Conservation (phyloP, 2,113 vertebrate genomes). For the Megaleporinus macrocephalus region DNA sequence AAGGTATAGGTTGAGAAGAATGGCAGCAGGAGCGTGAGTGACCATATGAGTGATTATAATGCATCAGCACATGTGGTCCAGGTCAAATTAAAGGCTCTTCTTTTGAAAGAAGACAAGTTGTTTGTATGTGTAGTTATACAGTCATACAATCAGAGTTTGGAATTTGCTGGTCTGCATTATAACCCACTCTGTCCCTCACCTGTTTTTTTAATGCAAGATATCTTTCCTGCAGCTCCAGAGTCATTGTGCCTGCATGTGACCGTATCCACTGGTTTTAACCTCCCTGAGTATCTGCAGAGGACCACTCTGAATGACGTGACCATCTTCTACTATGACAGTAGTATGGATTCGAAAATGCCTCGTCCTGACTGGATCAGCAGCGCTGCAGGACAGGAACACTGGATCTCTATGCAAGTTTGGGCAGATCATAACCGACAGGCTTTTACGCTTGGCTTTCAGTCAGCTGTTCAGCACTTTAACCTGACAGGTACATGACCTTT, state of each 20-base stretch:
- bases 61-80: too few relatives aligned
- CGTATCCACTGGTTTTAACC: not conserved
- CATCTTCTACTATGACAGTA: not conserved
- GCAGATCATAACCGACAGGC: not conserved
- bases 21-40: too few relatives aligned
- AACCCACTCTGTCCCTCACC: too few relatives aligned
- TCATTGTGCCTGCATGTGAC: not conserved
- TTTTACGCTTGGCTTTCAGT: not conserved
- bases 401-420: not conserved
- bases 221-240: not conserved
- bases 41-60: too few relatives aligned
- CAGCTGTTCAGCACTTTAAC: conserved; percentile 11
- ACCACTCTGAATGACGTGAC: not conserved
- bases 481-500: too few relatives aligned
- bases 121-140: too few relatives aligned
- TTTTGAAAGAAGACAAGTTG: too few relatives aligned
- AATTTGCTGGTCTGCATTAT: too few relatives aligned
- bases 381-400: not conserved
- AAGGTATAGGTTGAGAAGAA: too few relatives aligned
- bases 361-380: not conserved
- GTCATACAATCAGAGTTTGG: too few relatives aligned
- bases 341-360: not conserved
- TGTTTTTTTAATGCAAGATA: not conserved
- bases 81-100: too few relatives aligned
- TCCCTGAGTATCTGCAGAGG: not conserved